Percentiles rank a stretch among this genome's conserved stretches.
Conservation (phyloP, 2,113 vertebrate genomes). For the Paralichthys olivaceus region DNA sequence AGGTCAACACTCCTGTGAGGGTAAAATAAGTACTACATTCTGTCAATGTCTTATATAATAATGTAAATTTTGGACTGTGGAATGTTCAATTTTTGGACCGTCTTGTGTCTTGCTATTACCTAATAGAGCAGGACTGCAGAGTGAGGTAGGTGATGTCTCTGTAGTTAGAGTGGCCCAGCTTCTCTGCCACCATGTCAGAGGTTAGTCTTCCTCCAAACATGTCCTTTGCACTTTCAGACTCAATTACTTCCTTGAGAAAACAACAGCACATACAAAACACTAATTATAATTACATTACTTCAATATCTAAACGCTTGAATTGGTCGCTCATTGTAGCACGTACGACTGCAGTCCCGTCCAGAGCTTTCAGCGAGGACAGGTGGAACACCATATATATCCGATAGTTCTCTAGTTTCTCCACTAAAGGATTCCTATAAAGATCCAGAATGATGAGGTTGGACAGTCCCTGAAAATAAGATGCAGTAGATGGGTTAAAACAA, state of each 20-base stretch:
- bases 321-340: conserved; percentile 1
- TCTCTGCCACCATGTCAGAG: conserved; percentile 86
- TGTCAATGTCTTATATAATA: too few relatives aligned
- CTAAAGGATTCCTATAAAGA: conserved; percentile 85
- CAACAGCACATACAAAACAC: conserved; percentile 41
- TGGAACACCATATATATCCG: conserved; percentile 88
- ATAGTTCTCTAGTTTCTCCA: conserved; percentile 87
- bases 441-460: conserved; percentile 88
- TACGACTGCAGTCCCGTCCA: conserved; percentile 87
- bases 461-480: conserved; percentile 76
- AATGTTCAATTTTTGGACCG: not conserved
- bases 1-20: conserved; percentile 82
- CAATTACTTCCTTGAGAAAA: conserved; percentile 79
- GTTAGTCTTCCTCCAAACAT: conserved; percentile 87
- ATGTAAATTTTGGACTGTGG: too few relatives aligned
- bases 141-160: conserved; percentile 83
- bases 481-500: not conserved
- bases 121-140: conserved; percentile 84
- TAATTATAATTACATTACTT: not conserved
- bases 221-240: conserved; percentile 87
- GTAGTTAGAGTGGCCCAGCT: conserved; percentile 86
- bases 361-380: conserved; percentile 86
- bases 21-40: not conserved
- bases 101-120: conserved; percentile 69
- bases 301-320: not conserved